Evolutionary conservation across 2,113 vertebrate genomes (phyloP).

Genomic region (Pseudolaguvia tuberculata): DNA sequence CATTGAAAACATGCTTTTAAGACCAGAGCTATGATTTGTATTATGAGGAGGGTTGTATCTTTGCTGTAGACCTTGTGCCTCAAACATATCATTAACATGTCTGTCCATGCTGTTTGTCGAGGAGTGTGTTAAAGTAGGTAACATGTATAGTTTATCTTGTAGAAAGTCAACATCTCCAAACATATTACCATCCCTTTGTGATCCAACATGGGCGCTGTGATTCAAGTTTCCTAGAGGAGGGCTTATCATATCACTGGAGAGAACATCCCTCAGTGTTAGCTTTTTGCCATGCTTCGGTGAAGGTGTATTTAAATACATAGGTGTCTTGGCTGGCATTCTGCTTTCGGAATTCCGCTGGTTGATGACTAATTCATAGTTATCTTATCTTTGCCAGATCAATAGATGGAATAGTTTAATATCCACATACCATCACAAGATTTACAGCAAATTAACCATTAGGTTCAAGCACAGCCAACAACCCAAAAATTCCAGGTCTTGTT

Average conservation of each 20-base stretch:
- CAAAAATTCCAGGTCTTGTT: background rate
- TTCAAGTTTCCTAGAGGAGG: constrained; percentile 75
- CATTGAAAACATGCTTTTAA: constrained; percentile 73
- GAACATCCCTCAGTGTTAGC: constrained; percentile 68
- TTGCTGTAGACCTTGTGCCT: constrained; percentile 37
- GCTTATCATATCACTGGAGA: constrained; percentile 80
- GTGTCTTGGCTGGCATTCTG: constrained; percentile 78
- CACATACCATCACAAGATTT: constrained; percentile 10
- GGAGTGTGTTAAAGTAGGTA: constrained; percentile 55
- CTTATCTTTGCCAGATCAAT: background rate
- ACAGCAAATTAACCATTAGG: background rate
- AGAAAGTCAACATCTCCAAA: constrained; percentile 78
- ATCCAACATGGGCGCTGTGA: constrained; percentile 77
- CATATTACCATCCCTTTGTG: constrained; percentile 70
- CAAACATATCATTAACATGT: constrained; percentile 38
- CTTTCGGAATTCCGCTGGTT: constrained; percentile 33
- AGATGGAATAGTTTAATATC: background rate
- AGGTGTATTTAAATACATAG: constrained; percentile 76
- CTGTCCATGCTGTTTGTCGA: constrained; percentile 59
- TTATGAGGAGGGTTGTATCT: constrained; percentile 55
- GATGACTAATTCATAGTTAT: constrained; percentile 6
- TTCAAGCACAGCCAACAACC: background rate
- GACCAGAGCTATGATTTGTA: constrained; percentile 53
- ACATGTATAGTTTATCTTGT: constrained; percentile 72
- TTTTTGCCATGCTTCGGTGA: constrained; percentile 74